Evolutionary conservation across 1,140 invertebrate genomes (phyloP).

Genomic region (Uloborus diversus): DNA sequence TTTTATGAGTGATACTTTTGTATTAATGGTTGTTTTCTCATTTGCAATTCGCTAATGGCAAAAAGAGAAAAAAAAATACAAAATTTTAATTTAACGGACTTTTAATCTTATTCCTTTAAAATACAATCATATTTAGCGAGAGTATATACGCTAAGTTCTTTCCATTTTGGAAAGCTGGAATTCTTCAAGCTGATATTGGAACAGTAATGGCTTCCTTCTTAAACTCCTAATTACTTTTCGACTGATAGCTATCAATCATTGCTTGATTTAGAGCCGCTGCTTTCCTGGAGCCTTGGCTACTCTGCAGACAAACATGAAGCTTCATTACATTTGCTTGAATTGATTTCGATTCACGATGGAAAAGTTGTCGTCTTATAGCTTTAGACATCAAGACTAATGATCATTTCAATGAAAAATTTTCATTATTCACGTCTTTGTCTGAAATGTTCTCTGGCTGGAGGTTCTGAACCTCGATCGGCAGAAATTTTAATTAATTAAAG

Average conservation of each 20-base stretch:
- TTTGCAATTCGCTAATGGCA: slow-evolving; percentile 25
- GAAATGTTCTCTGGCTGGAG: no score
- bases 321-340: no score
- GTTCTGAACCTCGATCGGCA: no score
- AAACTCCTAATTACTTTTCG: slow-evolving; percentile 1
- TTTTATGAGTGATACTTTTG: slow-evolving; percentile 26
- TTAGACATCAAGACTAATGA: no score
- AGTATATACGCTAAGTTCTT: slow-evolving; percentile 19
- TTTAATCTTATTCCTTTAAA: slow-evolving; percentile 35
- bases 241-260: neutral
- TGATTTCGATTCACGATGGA: no score
- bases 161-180: neutral
- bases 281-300: no score
- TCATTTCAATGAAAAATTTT: no score
- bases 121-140: slow-evolving; percentile 3
- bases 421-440: no score
- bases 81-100: slow-evolving; percentile 34
- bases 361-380: no score
- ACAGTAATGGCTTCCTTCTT: slow-evolving; percentile 27
- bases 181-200: slow-evolving; percentile 25
- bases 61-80: slow-evolving; percentile 23
- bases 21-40: slow-evolving; percentile 43
- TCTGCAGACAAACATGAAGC: no score
- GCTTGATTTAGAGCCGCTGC: no score
- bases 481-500: no score